Percentiles rank a stretch among this genome's conserved stretches.
Evolutionary conservation across 2,113 vertebrate species (phyloP).

Genomic region (Emydocephalus ijimae): DNA sequence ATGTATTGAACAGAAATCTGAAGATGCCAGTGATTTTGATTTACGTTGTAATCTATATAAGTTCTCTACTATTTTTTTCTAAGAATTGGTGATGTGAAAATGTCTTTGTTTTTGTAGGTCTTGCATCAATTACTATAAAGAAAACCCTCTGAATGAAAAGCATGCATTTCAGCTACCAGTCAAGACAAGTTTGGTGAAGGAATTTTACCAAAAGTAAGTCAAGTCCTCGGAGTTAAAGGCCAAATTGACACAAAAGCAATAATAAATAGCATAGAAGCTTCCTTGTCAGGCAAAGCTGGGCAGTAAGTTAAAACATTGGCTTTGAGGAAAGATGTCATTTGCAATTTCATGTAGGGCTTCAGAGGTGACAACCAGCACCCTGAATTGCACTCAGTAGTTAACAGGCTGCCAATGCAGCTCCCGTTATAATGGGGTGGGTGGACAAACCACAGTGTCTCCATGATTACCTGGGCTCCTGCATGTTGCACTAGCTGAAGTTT

Average conservation of each 20-base stretch:
- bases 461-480: neutral
- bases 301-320: neutral
- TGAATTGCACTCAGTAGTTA: neutral
- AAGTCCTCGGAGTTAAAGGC: neutral
- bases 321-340: neutral
- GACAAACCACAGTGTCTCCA: neutral
- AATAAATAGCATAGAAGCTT: neutral
- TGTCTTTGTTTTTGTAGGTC: constrained; percentile 69
- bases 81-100: neutral
- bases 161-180: constrained; percentile 87
- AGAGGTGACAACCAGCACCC: neutral
- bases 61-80: neutral
- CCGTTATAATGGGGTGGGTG: neutral
- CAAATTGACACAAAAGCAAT: neutral
- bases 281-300: neutral
- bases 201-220: constrained; percentile 87
- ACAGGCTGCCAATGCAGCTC: neutral
- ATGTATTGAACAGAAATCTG: neutral
- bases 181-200: constrained; percentile 79
- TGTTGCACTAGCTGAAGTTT: neutral
- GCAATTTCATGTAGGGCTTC: neutral
- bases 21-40: neutral
- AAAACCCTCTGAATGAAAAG: constrained; percentile 82
- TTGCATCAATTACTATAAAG: constrained; percentile 89
- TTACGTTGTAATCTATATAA: neutral